Conservation (phyloP, 1,140 invertebrate genomes). For the Proales similis region DNA sequence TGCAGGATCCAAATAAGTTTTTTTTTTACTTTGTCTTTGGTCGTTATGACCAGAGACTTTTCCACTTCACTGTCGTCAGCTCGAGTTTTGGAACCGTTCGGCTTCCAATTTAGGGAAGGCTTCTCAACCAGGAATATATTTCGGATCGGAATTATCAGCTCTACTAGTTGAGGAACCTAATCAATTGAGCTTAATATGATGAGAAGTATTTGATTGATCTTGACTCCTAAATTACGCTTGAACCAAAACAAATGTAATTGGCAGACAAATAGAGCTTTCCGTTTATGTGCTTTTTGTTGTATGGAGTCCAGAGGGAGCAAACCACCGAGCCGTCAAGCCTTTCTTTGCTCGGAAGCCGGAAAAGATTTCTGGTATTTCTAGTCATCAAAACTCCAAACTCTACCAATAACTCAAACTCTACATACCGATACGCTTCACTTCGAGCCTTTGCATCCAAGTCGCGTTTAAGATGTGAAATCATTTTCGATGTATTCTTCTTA, state of each 20-base stretch:
- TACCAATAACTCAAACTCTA: constrained; percentile 30
- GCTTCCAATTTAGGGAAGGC: constrained; percentile 44
- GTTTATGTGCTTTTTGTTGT: constrained; percentile 77
- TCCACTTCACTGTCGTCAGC: constrained; percentile 57
- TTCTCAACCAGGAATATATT: constrained; percentile 68
- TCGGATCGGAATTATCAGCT: constrained; percentile 76
- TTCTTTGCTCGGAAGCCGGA: constrained; percentile 74
- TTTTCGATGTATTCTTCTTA: constrained; percentile 74
- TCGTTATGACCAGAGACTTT: constrained; percentile 76
- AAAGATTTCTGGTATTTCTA: constrained; percentile 64
- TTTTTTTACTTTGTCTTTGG: constrained; percentile 59
- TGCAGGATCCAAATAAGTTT: background rate
- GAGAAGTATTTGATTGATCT: background rate
- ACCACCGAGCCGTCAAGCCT: constrained; percentile 85
- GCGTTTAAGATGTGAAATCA: constrained; percentile 76
- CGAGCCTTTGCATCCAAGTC: constrained; percentile 87
- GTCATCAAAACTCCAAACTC: background rate
- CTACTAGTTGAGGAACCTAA: constrained; percentile 73
- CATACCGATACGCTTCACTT: constrained; percentile 63
- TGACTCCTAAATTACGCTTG: constrained; percentile 62
- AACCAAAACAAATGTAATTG: constrained; percentile 92
- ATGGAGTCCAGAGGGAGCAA: constrained; percentile 86
- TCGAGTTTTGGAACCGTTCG: constrained; percentile 56
- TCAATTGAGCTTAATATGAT: constrained; percentile 27
- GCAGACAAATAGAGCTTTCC: constrained; percentile 85